Conservation (phyloP, 2,888 invertebrate genomes). For the Merodon equestris region DNA sequence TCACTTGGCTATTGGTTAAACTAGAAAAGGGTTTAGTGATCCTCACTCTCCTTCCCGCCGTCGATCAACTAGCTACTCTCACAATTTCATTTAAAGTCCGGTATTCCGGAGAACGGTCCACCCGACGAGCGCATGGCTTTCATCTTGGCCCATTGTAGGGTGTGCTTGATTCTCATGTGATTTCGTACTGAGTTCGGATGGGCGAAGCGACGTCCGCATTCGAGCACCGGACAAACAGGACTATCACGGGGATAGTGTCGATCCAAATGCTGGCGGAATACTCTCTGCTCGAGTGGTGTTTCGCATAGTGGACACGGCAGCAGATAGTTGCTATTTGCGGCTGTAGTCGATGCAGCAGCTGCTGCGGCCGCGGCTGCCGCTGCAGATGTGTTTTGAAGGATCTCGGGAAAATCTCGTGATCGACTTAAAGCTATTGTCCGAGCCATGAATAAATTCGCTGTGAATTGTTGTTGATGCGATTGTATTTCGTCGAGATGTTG, state of each 20-base stretch:
- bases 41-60: slow-evolving; percentile 23
- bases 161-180: slow-evolving; percentile 92
- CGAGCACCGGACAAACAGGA: slow-evolving; percentile 87
- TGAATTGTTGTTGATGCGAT: slow-evolving; percentile 77
- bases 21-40: slow-evolving; percentile 12
- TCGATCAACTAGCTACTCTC: slow-evolving; percentile 72
- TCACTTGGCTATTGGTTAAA: not conserved
- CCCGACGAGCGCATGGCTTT: slow-evolving; percentile 82
- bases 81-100: slow-evolving; percentile 78
- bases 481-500: slow-evolving; percentile 76
- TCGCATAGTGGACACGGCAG: slow-evolving; percentile 87
- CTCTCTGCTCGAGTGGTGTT: slow-evolving; percentile 82
- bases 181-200: slow-evolving; percentile 93
- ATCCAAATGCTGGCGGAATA: slow-evolving; percentile 87
- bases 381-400: slow-evolving; percentile 77
- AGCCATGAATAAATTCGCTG: slow-evolving; percentile 79
- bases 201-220: slow-evolving; percentile 87
- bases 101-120: slow-evolving; percentile 78
- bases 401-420: slow-evolving; percentile 76
- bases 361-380: slow-evolving; percentile 77
- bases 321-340: slow-evolving; percentile 75
- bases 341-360: slow-evolving; percentile 73
- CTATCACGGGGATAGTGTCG: slow-evolving; percentile 92
- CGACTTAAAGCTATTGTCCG: slow-evolving; percentile 77
- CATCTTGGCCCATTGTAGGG: slow-evolving; percentile 90